Conservation (phyloP, 2,113 vertebrate genomes). For the Aplodontia rufa region DNA sequence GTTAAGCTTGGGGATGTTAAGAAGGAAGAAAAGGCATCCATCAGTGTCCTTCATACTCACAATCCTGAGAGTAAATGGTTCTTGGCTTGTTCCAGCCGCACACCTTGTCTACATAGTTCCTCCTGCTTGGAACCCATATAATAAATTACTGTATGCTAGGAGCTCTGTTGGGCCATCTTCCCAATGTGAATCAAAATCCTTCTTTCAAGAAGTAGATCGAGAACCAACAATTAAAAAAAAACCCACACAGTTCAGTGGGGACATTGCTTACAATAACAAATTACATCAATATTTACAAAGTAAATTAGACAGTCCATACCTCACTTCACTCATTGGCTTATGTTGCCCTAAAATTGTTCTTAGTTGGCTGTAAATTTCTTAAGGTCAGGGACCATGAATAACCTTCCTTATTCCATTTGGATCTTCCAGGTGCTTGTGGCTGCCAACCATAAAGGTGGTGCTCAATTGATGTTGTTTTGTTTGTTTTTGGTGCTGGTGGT, state of each 20-base stretch:
- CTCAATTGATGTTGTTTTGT: neutral
- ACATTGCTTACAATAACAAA: neutral
- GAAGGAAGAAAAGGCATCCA: neutral
- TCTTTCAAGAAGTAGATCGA: neutral
- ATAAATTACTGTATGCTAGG: neutral
- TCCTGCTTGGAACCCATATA: neutral
- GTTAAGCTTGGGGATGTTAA: neutral
- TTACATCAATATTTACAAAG: neutral
- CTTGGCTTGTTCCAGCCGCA: neutral
- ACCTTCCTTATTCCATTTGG: neutral
- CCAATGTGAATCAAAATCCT: neutral
- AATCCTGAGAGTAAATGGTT: neutral
- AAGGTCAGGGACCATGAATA: neutral
- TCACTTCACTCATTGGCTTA: neutral
- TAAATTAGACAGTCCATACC: neutral
- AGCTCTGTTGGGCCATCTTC: neutral
- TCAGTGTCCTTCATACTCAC: neutral
- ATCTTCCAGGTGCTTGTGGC: neutral
- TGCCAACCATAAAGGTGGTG: neutral
- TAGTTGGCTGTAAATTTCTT: neutral
- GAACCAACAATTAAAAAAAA: neutral
- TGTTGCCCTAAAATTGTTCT: neutral
- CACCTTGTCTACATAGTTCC: neutral
- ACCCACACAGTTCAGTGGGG: neutral
- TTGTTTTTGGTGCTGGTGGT: neutral